Percentiles rank a stretch among this genome's conserved stretches.
Conservation (phyloP, 2,888 invertebrate genomes). For the Melolontha melolontha region DNA sequence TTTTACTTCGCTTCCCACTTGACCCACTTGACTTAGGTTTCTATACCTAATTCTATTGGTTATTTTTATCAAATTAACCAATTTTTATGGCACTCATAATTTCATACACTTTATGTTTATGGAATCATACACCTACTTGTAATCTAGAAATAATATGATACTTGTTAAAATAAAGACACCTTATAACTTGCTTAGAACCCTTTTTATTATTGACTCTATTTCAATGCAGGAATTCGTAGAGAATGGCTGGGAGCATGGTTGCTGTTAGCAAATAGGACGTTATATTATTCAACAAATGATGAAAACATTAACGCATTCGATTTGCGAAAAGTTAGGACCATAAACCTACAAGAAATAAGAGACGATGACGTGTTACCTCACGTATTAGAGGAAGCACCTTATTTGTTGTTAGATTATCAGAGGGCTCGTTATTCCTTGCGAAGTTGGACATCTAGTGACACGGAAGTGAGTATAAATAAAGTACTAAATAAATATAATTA, state of each 20-base stretch:
- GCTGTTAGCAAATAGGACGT: constrained; percentile 75
- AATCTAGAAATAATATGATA: too few species aligned
- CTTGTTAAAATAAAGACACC: too few species aligned
- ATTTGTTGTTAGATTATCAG: constrained; percentile 77
- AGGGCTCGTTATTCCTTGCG: constrained; percentile 77
- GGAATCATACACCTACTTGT: too few species aligned
- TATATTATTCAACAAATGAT: constrained; percentile 72
- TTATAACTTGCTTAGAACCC: too few species aligned
- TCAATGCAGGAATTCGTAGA: constrained; percentile 73
- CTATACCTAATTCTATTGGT: too few species aligned
- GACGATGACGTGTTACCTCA: constrained; percentile 69
- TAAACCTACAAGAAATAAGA: constrained; percentile 70
- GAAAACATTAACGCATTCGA: constrained; percentile 75
- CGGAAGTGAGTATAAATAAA: constrained; percentile 66
- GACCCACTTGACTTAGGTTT: too few species aligned
- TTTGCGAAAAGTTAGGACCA: constrained; percentile 83
- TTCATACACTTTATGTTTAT: too few species aligned
- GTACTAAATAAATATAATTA: too few species aligned
- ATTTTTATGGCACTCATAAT: too few species aligned
- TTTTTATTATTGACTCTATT: too few species aligned
- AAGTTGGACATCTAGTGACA: constrained; percentile 78
- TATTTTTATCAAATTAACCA: too few species aligned
- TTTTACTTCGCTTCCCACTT: too few species aligned
- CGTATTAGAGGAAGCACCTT: constrained; percentile 71
- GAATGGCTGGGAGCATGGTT: constrained; percentile 87